Evolutionary conservation across 1,140 invertebrate genomes (phyloP).

Genomic region (Hylyphantes graminicola): DNA sequence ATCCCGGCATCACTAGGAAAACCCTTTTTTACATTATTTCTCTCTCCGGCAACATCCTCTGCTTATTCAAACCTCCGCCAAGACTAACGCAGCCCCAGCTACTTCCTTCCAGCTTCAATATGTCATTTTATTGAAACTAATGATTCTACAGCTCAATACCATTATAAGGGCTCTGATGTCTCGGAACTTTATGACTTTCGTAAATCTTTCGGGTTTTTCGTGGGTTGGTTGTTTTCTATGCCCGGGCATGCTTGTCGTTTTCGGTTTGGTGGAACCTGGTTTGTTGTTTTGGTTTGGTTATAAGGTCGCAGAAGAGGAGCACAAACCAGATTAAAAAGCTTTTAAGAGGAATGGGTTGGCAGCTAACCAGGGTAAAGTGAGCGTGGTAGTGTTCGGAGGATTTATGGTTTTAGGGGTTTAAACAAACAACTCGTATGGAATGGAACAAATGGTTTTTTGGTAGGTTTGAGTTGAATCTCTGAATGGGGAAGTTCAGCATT

Average conservation of each 20-base stretch:
- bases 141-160: constrained; percentile 41
- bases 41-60: no score
- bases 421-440: no score
- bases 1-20: no score
- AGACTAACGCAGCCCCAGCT: no score
- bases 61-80: no score
- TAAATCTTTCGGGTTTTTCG: constrained; percentile 32
- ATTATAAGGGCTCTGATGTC: constrained; percentile 47
- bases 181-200: constrained; percentile 49
- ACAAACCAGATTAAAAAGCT: constrained; percentile 46
- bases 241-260: constrained; percentile 7
- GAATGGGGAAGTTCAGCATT: no score
- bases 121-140: constrained; percentile 59
- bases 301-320: background rate
- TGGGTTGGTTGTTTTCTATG: constrained; percentile 3
- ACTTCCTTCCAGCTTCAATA: constrained; percentile 35
- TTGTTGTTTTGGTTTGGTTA: background rate
- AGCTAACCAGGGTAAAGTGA: constrained; percentile 26
- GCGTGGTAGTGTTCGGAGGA: background rate
- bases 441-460: no score
- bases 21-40: no score
- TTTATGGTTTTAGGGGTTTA: no score
- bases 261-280: background rate
- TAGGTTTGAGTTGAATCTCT: no score
- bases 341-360: constrained; percentile 38